Evolutionary conservation across 2,888 invertebrate genomes (phyloP).

Genomic region (Acronicta leporina): DNA sequence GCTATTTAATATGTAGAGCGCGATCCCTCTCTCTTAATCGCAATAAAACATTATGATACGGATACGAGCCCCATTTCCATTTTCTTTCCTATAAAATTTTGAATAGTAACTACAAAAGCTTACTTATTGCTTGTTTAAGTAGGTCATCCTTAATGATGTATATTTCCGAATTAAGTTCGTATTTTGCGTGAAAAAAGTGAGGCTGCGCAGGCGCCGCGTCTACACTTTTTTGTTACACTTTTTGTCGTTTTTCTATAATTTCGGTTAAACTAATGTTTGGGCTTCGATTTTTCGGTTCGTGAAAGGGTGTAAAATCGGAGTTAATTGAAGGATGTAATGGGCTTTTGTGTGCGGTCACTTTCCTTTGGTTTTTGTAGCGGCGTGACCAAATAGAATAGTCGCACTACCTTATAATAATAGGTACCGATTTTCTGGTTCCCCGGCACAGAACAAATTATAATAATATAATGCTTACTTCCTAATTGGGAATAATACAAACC

Average conservation of each 20-base stretch:
- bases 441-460: conserved; percentile 48
- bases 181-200: conserved; percentile 17
- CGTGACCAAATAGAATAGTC: conserved; percentile 50
- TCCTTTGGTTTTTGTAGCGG: conserved; percentile 68
- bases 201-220: conserved; percentile 64
- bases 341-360: conserved; percentile 85
- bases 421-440: conserved; percentile 47
- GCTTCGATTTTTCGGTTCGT: conserved; percentile 89
- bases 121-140: neutral
- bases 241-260: conserved; percentile 87
- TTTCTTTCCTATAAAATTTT: too few species aligned
- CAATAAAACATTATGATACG: too few species aligned
- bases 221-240: conserved; percentile 78
- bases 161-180: neutral
- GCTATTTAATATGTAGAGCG: too few species aligned
- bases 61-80: too few species aligned
- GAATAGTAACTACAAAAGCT: neutral
- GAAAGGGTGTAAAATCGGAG: conserved; percentile 88
- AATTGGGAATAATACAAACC: conserved; percentile 57
- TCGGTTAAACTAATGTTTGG: conserved; percentile 89
- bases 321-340: conserved; percentile 86
- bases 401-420: conserved; percentile 49
- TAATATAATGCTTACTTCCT: conserved; percentile 56
- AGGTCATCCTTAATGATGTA: neutral
- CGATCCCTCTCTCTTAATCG: too few species aligned